phyloP scores from a whole-genome alignment of 2,113 vertebrate species.

The Oceanodroma tethys region DNA sequence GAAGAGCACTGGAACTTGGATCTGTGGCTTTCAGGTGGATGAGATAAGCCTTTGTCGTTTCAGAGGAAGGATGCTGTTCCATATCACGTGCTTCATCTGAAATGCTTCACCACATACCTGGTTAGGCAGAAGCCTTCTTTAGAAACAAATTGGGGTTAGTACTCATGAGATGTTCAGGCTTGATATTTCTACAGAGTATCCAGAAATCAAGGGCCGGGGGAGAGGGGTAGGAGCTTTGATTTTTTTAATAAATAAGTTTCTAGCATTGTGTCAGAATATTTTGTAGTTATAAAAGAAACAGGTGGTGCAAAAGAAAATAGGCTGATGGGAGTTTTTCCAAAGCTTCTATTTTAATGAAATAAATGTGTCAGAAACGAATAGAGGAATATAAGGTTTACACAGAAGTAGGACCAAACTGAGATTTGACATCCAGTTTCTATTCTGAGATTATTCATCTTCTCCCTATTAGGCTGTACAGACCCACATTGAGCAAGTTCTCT shows the following conservation, averaged over 20 bases:
- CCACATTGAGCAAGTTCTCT: background rate
- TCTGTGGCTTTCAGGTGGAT: background rate
- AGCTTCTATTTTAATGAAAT: background rate
- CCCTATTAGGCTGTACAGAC: background rate
- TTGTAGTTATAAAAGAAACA: background rate
- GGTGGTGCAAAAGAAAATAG: background rate
- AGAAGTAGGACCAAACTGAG: background rate
- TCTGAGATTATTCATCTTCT: background rate
- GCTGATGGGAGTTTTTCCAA: background rate
- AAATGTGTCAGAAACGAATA: background rate
- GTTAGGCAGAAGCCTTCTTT: background rate
- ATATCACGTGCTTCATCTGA: background rate
- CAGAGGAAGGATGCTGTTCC: background rate
- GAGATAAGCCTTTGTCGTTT: background rate
- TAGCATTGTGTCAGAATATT: background rate
- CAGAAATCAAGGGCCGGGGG: background rate
- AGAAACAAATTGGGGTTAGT: background rate
- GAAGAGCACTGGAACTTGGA: background rate
- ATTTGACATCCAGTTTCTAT: background rate
- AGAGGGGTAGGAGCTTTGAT: background rate
- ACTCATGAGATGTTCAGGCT: background rate
- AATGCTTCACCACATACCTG: background rate
- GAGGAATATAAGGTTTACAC: background rate
- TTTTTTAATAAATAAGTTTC: background rate
- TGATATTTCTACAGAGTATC: background rate